Evolutionary conservation across 2,888 invertebrate species (phyloP), one percentile per base, ranked within the genome.

Genomic region (Drosophila peninsularis): DNA sequence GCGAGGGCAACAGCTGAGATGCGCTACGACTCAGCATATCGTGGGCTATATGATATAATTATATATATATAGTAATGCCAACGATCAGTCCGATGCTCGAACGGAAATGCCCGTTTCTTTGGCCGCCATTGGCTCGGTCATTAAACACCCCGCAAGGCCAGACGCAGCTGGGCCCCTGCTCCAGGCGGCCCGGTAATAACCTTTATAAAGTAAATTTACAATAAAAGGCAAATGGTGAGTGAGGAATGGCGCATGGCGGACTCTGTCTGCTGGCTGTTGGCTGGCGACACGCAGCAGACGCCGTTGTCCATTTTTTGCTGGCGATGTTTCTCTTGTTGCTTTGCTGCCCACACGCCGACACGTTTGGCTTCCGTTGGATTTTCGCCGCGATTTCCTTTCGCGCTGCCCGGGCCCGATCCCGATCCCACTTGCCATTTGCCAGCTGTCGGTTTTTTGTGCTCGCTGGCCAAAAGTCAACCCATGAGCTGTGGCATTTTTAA

Each of bases 401-500:
- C 72, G 68, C 68, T 71, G 50, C 19, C 21, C 37, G 24, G 39
- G 21, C 41, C 36, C 21, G 9, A 30, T 36, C 17, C 10, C 34
- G 36, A 34, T 42, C 34, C 69, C 52, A 39, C 36, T 17, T 19
- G 49, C 41, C 57, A 54, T 54, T 65, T 65, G 79, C 44, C 62
- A 57, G 67, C 62, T 65, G 57, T 44, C 50, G 17, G 17, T 57
- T 62, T 62, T 50, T 75, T 72, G 53, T 68, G 75, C 66, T 82
- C 76, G 76, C 85, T 91, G 91, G 91, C 90, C 90, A 91, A 86
- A 91, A 91, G 88, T 91, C 91, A 91, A 90, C 91, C 83, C 91
- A 91, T 88, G 89, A 90, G 91, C 88, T 91, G 91, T 78, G 91
- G 91, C 91, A 90, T 90, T 90, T 90, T 90, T 90, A 90, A 90